Conservation (phyloP, 2,888 invertebrate genomes). For the Eurytoma californica region DNA sequence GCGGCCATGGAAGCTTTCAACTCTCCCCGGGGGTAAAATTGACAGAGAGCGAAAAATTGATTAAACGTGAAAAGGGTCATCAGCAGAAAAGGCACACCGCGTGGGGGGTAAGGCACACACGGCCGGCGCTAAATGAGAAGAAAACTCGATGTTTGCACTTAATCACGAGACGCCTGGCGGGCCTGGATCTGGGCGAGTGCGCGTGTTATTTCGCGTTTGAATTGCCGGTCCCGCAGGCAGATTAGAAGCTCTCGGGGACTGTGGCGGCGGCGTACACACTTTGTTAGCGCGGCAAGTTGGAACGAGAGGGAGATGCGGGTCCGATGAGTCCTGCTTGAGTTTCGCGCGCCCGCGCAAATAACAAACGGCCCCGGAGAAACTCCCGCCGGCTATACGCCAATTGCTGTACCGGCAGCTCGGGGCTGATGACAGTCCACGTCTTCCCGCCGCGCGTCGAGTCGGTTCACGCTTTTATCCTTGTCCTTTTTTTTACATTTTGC, state of each 20-base stretch:
- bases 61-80: background rate
- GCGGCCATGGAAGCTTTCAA: background rate
- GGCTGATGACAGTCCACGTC: background rate
- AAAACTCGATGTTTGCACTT: slow-evolving; percentile 40
- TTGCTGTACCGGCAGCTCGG: background rate
- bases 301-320: background rate
- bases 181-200: background rate
- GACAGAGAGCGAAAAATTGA: background rate
- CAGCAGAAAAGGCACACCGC: background rate
- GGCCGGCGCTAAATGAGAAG: background rate
- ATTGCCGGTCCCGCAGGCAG: slow-evolving; percentile 37
- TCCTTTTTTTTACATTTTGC: too few species aligned
- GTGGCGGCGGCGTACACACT: background rate
- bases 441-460: too few species aligned
- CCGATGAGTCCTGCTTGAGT: slow-evolving; percentile 16
- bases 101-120: background rate
- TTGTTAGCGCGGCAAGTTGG: slow-evolving; percentile 7
- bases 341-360: slow-evolving; percentile 9
- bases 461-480: too few species aligned
- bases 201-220: slow-evolving; percentile 29
- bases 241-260: slow-evolving; percentile 20
- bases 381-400: background rate
- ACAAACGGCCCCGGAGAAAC: background rate
- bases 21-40: background rate
- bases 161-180: slow-evolving; percentile 26